phyloP scores from a whole-genome alignment of 1,140 invertebrate genomes.

The Lepidurus packardi region DNA sequence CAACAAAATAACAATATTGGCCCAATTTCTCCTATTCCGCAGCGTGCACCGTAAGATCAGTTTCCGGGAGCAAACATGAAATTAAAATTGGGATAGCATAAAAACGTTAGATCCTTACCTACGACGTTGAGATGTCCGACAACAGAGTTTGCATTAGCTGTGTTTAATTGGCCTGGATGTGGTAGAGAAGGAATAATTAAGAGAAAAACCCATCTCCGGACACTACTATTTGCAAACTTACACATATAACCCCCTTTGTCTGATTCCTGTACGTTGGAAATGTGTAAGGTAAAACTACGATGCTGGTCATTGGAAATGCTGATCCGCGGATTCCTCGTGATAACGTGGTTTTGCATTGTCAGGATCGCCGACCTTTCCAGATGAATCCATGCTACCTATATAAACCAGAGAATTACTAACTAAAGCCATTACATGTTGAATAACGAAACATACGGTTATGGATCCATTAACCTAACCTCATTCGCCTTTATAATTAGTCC shows the following conservation, averaged over 20 bases:
- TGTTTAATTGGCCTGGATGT: slow-evolving; percentile 29
- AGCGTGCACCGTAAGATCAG: too few relatives aligned
- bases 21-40: too few relatives aligned
- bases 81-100: too few relatives aligned
- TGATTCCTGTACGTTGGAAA: slow-evolving; percentile 79
- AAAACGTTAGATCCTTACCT: background rate
- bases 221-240: slow-evolving; percentile 74
- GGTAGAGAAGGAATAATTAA: background rate
- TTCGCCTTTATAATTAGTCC: too few relatives aligned
- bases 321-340: slow-evolving; percentile 84
- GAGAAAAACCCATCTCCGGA: background rate
- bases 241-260: slow-evolving; percentile 92
- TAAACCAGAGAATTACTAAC: slow-evolving; percentile 40
- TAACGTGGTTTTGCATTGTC: slow-evolving; percentile 85
- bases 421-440: background rate
- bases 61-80: too few relatives aligned
- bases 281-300: slow-evolving; percentile 83
- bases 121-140: slow-evolving; percentile 30
- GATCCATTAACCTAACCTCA: too few relatives aligned
- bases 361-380: slow-evolving; percentile 89
- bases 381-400: slow-evolving; percentile 88
- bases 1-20: too few relatives aligned
- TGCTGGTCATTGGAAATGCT: slow-evolving; percentile 77
- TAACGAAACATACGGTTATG: background rate
- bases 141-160: slow-evolving; percentile 23